Base-by-base conservation (phyloP, 2,888 invertebrate genomes). In the Drosophila nr. medialis region DNA sequence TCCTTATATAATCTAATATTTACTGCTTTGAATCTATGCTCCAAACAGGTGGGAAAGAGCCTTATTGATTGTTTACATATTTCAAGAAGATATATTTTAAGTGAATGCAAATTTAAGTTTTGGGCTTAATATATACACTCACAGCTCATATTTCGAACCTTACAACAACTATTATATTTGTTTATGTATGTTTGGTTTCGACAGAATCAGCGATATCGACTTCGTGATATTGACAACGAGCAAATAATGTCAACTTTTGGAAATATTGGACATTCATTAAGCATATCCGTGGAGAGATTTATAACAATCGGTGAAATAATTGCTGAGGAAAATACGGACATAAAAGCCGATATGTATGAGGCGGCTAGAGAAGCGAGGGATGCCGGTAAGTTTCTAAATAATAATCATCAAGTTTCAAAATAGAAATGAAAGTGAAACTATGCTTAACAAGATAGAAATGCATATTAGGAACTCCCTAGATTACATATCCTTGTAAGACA, bases 221-320 rank as follows among this genome's bases (percentile, higher is more conserved):
- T 80, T 55, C 83, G 86, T 73, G 89, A 89, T 80, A 86, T 86
- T 61, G 88, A 89, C 66, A 89, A 86, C 75, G 89, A 87, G 53
- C 79, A 86, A 69, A 85, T 87, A 62, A 78, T 91, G 71, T 77
- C 84, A 65, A 81, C 89, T 7, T 87, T 91, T 74, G 90, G 86
- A 51, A 95, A 98, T 77, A 98, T 99, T 68, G 99, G 99, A 40
- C 98, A 98, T 91, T 97, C 98, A 54, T 98, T 99, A 77, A 98
- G 98, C 93, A 95, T 98, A 91, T 99, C 99, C 61, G 98, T 99
- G 71, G 99, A 99, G 92, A 95, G 99, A 86, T 99, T 99, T 94
- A 99, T 99, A 86, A 97, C 98, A 50, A 99, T 99, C 80, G 99
- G 99, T 50, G 99, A 99, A 94, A 97, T 98, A 90, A 99, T 99